Conservation (phyloP, 92 coral and sea anemone species). For the Epizoanthus rinbou region DNA sequence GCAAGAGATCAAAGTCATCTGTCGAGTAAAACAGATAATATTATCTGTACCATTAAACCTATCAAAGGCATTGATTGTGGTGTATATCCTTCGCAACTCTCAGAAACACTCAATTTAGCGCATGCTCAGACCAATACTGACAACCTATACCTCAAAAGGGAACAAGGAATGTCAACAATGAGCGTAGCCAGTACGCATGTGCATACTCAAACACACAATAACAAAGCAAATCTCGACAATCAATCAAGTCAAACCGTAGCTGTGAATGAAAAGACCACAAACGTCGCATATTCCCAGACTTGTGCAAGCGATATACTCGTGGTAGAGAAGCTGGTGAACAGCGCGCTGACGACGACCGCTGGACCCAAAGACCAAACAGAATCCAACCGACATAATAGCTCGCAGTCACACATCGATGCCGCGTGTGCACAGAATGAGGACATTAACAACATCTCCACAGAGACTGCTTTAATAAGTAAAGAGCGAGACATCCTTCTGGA, state of each 20-base stretch:
- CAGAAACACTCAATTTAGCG: no score
- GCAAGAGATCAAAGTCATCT: background rate
- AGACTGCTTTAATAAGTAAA: constrained; percentile 2
- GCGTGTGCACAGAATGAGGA: background rate
- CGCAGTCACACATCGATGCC: background rate
- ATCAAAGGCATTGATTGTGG: no score
- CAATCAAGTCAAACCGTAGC: background rate
- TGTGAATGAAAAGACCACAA: background rate
- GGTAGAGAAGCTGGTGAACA: background rate
- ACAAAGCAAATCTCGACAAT: background rate
- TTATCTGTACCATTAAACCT: no score
- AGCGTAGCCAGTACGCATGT: background rate
- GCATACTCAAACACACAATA: background rate
- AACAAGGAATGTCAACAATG: no score
- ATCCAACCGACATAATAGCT: background rate
- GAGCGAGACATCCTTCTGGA: constrained; percentile 38
- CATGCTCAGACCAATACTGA: no score
- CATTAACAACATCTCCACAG: background rate
- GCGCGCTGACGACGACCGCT: background rate
- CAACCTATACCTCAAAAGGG: no score
- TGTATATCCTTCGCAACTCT: no score
- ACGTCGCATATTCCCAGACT: background rate
- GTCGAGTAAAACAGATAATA: background rate
- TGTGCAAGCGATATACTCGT: background rate
- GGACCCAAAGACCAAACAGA: background rate